phyloP scores from a whole-genome alignment of 2,888 invertebrate genomes.

The Hetaerina titia region DNA sequence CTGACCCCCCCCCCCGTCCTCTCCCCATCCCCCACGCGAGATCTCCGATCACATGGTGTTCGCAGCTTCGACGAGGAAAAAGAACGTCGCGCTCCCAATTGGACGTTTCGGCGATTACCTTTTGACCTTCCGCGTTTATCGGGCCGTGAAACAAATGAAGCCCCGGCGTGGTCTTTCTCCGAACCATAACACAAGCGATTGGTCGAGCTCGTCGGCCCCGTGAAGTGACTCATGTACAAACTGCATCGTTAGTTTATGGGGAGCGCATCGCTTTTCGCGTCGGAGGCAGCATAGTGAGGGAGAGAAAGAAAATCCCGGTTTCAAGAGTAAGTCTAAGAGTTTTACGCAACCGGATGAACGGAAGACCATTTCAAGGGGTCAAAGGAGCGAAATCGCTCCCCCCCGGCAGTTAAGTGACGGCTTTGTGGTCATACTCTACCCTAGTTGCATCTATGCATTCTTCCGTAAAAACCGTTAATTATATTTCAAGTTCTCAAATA shows the following conservation, averaged over 20 bases:
- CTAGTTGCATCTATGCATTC: neutral
- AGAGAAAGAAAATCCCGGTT: neutral
- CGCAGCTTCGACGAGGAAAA: neutral
- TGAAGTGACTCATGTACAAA: neutral
- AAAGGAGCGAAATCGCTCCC: neutral
- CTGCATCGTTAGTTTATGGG: neutral
- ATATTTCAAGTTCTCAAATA: no score
- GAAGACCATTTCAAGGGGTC: neutral
- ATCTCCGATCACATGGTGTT: no score
- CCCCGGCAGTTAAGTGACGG: neutral
- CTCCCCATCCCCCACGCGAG: no score
- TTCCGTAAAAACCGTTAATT: neutral
- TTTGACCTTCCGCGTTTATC: neutral
- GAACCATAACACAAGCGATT: neutral
- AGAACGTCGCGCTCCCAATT: neutral
- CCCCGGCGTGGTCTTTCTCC: neutral
- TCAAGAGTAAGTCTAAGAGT: neutral
- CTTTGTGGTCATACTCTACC: neutral
- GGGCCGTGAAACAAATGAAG: neutral
- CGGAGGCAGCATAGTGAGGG: neutral
- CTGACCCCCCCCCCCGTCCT: neutral
- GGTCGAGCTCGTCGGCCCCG: neutral
- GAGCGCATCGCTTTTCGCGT: neutral
- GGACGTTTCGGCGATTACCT: neutral
- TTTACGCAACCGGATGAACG: neutral